phyloP scores from a whole-genome alignment of 2,113 vertebrate species.

The Psammodynastes pulverulentus region DNA sequence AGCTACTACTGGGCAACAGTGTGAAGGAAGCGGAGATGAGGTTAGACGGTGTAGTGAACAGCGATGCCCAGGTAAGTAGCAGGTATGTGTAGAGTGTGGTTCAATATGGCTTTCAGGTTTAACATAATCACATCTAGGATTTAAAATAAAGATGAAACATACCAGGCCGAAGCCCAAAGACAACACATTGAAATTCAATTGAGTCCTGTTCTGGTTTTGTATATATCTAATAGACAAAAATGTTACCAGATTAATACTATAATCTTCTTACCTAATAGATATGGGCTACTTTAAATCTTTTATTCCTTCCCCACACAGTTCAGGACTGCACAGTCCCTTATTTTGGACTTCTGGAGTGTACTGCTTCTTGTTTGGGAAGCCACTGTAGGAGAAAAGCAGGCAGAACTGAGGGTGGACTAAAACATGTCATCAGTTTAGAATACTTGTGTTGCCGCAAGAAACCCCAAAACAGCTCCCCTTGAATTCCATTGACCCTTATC shows the following conservation, averaged over 20 bases:
- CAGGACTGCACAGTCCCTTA: neutral
- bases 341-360: neutral
- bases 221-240: neutral
- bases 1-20: slow-evolving; percentile 85
- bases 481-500: neutral
- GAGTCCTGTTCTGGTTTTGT: neutral
- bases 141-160: neutral
- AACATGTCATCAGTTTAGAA: neutral
- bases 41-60: slow-evolving; percentile 93
- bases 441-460: neutral
- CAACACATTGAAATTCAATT: neutral
- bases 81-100: neutral
- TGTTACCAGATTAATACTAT: neutral
- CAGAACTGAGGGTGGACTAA: neutral
- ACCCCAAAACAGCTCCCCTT: neutral
- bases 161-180: neutral
- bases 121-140: neutral
- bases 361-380: neutral
- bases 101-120: neutral
- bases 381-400: neutral
- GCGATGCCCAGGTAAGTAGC: slow-evolving; percentile 88
- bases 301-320: neutral
- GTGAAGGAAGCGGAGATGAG: slow-evolving; percentile 89
- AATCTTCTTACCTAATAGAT: neutral
- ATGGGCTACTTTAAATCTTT: neutral